Base-by-base conservation (phyloP, 2,113 vertebrate genomes). In the Vulpes lagopus region DNA sequence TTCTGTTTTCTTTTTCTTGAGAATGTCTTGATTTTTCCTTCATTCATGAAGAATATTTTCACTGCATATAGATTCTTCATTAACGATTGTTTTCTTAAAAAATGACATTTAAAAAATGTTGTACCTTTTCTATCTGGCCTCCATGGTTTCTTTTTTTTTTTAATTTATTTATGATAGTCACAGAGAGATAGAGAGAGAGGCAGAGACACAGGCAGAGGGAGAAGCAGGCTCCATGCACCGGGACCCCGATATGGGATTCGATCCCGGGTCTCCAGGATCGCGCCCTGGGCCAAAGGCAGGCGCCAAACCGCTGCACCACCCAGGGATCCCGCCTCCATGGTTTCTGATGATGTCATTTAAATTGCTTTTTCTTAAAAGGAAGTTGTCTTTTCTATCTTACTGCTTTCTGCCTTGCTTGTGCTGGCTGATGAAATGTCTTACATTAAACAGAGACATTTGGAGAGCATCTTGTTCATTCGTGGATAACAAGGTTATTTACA, bases 1-100 rank as follows among this genome's bases (percentile, higher is more conserved):
- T 67, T 87, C 60, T 85, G 19, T 79, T 59, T 94, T 88, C 51
- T 60, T 79, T 94, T 55, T 30, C 60, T 22, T 94, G 62, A 69
- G 27, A 88, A 57, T 27, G 20, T 87, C 12, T 69, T 87, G 27
- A 79, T 55, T 79, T 94, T 43, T 55, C 51, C 62, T 80, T 88
- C 35, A 94, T 69, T 80, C 4, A 60, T 62, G 30, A 89, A 78
- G 49, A 30, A 65, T 53, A 55, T 86, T 65, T 76, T 93, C 71
- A 85, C 49, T 74, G 8, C 12, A 60, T 81, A 71, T 60, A 35
- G 64, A 81, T 81, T 94, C 15, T 38, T 11, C 57, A 6, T 60
- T 88, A 60, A 69, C 30, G 51, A 27, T 27, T 71, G 4, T 60
- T 71, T 76, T 62, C 57, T 76, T 86, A 3, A 53, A 74, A 71